Conservation (phyloP, 2,797 vertebrate genomes). For the Peromyscus attwateri region DNA sequence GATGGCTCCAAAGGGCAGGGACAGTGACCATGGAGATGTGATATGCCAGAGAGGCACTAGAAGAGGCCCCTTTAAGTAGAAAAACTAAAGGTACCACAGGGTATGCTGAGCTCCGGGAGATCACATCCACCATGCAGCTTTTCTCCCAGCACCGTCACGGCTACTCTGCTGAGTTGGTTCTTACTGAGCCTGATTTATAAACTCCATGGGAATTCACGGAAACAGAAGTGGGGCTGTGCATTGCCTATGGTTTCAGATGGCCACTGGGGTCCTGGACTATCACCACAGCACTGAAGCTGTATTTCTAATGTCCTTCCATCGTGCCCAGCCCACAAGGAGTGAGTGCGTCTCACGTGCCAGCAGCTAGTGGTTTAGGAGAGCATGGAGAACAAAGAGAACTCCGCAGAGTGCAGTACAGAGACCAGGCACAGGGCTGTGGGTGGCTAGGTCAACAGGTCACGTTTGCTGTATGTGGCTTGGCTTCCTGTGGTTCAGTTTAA, state of each 20-base stretch:
- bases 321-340: too few species aligned
- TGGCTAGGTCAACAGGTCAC: not conserved
- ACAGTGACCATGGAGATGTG: not conserved
- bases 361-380: too few species aligned
- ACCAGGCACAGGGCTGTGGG: not conserved
- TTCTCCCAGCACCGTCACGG: fast-evolving
- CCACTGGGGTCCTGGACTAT: not conserved
- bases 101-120: fast-evolving
- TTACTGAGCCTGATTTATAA: not conserved
- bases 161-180: not conserved
- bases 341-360: not conserved
- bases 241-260: not conserved
- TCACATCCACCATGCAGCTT: not conserved
- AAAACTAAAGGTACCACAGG: not conserved
- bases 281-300: not conserved
- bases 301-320: not conserved
- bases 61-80: not conserved
- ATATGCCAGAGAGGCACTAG: not conserved
- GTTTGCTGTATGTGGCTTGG: fast-evolving
- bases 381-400: not conserved
- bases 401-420: fast-evolving
- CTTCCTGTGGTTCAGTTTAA: not conserved
- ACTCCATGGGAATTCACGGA: not conserved
- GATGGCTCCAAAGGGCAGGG: not conserved
- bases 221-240: not conserved